These are phyloP conservation scores for Vanessa tameamea DNA, from an alignment of 1,140 invertebrate species.

Conservation along the genomic window DNA sequence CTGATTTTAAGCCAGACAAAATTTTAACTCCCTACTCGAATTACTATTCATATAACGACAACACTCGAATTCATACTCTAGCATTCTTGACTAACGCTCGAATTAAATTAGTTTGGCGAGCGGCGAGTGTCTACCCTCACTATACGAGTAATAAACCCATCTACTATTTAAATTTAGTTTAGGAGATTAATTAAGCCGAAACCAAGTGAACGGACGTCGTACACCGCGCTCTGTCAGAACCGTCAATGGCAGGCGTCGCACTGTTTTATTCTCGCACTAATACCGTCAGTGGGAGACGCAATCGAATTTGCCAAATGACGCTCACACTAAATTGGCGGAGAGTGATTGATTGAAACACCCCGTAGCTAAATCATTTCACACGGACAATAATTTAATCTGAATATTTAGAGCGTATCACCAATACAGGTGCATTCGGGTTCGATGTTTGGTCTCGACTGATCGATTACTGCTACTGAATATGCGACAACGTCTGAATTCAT, in stretches of 20 bases:
- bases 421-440: neutral
- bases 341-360: constrained; percentile 76
- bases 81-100: constrained; percentile 52
- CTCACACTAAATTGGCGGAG: constrained; percentile 76
- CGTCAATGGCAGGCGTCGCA: constrained; percentile 67
- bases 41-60: constrained; percentile 36
- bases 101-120: constrained; percentile 57
- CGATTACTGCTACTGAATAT: neutral
- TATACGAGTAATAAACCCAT: constrained; percentile 51
- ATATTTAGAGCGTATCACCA: constrained; percentile 57
- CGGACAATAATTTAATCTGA: constrained; percentile 69
- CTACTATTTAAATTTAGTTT: constrained; percentile 73
- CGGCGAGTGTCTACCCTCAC: constrained; percentile 32
- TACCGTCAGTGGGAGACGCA: constrained; percentile 64
- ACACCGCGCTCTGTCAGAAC: constrained; percentile 59
- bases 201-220: constrained; percentile 44
- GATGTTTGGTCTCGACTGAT: constrained; percentile 2
- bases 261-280: constrained; percentile 71
- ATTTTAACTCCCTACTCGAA: constrained; percentile 17
- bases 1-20: constrained; percentile 13
- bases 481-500: neutral
- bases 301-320: constrained; percentile 79
- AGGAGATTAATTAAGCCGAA: constrained; percentile 70
- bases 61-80: constrained; percentile 40
- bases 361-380: constrained; percentile 68